phyloP scores from a whole-genome alignment of 1,140 invertebrate species.

The Trachymyrmex septentrionalis region DNA sequence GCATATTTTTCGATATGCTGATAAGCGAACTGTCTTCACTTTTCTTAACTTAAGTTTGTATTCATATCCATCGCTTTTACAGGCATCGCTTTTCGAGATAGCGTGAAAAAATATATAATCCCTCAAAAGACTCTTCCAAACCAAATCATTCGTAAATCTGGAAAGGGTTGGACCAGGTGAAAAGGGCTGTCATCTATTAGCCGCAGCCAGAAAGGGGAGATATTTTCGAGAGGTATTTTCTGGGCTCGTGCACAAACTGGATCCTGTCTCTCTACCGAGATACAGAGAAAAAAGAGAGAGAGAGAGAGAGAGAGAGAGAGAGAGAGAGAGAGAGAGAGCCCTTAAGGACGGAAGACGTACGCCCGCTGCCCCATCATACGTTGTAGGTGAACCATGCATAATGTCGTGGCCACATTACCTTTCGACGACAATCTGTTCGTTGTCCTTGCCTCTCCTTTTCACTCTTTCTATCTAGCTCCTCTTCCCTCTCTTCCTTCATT shows the following conservation, averaged over 20 bases:
- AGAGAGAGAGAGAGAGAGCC: constrained; percentile 21
- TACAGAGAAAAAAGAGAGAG: neutral
- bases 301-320: constrained; percentile 2
- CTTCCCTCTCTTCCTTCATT: neutral
- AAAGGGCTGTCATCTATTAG: constrained; percentile 76
- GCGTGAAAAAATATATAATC: constrained; percentile 63
- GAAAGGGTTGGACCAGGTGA: constrained; percentile 77
- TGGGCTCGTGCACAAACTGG: constrained; percentile 84
- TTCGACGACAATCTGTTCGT: constrained; percentile 64
- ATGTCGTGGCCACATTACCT: constrained; percentile 74
- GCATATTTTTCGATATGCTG: no score
- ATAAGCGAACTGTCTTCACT: constrained; percentile 1
- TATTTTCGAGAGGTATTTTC: constrained; percentile 79
- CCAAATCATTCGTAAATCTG: constrained; percentile 65
- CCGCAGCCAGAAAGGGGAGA: constrained; percentile 69
- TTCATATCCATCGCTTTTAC: constrained; percentile 33
- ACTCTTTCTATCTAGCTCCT: neutral
- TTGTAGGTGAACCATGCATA: constrained; percentile 81
- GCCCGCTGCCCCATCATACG: constrained; percentile 70
- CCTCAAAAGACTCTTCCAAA: constrained; percentile 16
- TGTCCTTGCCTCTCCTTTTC: constrained; percentile 18
- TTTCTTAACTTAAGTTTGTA: constrained; percentile 20
- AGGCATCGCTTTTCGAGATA: constrained; percentile 41
- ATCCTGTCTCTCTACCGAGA: constrained; percentile 67
- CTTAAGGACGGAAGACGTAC: constrained; percentile 70